A percentile compares a stretch with the other conserved stretches of the same genome.
phyloP scores from a whole-genome alignment of 1,140 invertebrate species.

The Drosophila biarmipes region DNA sequence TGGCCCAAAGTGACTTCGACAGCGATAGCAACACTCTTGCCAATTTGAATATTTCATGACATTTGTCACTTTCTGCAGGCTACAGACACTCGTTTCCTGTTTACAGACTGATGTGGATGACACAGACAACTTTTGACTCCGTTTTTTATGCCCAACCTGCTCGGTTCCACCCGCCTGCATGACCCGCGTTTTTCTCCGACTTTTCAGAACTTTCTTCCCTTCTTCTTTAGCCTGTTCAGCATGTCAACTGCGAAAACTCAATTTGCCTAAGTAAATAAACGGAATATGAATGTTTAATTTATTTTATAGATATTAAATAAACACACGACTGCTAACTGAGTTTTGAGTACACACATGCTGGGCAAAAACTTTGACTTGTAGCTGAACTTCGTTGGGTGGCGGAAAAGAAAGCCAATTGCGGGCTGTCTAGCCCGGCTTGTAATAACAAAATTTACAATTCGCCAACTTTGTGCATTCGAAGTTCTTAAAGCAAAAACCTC shows the following conservation, averaged over 20 bases:
- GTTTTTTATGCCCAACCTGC: conserved; percentile 10
- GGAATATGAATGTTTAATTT: conserved; percentile 82
- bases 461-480: conserved; percentile 30
- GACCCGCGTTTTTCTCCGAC: conserved; percentile 48
- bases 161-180: conserved; percentile 5
- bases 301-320: conserved; percentile 82
- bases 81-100: conserved; percentile 78
- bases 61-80: conserved; percentile 76
- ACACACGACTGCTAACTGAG: conserved; percentile 53
- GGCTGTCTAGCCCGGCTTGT: conserved; percentile 30
- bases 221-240: conserved; percentile 59
- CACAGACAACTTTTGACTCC: conserved; percentile 21
- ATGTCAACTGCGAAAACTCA: conserved; percentile 81
- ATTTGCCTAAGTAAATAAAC: conserved; percentile 83
- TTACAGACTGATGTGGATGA: conserved; percentile 52
- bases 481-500: conserved; percentile 21
- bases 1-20: conserved; percentile 25
- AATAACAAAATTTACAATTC: conserved; percentile 65
- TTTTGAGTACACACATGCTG: conserved; percentile 16
- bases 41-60: conserved; percentile 79
- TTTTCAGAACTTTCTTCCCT: conserved; percentile 19
- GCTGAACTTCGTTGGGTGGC: conserved; percentile 32
- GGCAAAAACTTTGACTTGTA: conserved; percentile 51
- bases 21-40: conserved; percentile 45
- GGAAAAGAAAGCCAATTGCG: conserved; percentile 47